Conservation (phyloP, 2,888 invertebrate genomes). For the Platynereis dumerilii region DNA sequence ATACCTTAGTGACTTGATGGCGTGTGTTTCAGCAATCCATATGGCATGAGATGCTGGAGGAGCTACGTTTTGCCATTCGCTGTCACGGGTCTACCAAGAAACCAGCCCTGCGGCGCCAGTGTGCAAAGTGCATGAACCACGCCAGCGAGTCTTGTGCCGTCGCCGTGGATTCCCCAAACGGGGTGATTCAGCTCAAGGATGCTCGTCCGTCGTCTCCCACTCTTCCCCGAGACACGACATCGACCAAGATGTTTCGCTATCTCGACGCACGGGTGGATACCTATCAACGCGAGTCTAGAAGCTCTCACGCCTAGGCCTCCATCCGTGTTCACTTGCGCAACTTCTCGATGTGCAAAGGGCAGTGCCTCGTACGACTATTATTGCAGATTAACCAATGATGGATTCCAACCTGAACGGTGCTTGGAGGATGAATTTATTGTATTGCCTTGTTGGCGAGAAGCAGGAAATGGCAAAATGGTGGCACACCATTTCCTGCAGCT, state of each 20-base stretch:
- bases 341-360: too few species aligned
- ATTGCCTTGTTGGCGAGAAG: too few species aligned
- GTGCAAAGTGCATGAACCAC: conserved; percentile 70
- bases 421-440: too few species aligned
- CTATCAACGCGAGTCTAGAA: conserved; percentile 20
- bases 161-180: conserved; percentile 37
- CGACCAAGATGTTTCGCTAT: conserved; percentile 19
- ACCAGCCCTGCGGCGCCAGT: conserved; percentile 79
- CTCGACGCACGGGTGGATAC: conserved; percentile 21
- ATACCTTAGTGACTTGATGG: too few species aligned
- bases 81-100: conserved; percentile 84
- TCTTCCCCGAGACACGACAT: conserved; percentile 13
- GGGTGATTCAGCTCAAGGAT: conserved; percentile 30
- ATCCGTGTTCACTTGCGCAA: background rate
- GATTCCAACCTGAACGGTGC: too few species aligned
- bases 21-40: conserved; percentile 74
- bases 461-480: too few species aligned
- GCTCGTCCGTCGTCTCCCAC: conserved; percentile 11
- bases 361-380: too few species aligned
- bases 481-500: too few species aligned
- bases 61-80: conserved; percentile 86
- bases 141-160: conserved; percentile 31
- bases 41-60: conserved; percentile 94
- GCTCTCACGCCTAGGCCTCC: conserved; percentile 21
- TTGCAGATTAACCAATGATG: too few species aligned